phyloP scores from a whole-genome alignment of 2,888 invertebrate genomes.

The Ligdia adustata region DNA sequence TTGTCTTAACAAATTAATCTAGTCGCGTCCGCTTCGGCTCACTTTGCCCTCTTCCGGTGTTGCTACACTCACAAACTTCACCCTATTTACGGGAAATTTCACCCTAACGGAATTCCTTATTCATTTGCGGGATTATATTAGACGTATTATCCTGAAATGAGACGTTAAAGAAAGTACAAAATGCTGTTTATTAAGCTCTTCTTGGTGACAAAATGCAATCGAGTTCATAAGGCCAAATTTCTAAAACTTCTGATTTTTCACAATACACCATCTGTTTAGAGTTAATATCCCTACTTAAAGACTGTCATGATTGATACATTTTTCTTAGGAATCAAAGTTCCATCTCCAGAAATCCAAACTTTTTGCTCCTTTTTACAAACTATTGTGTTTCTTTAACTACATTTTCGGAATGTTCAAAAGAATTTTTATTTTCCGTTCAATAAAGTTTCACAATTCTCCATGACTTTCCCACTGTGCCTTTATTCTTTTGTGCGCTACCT shows the following conservation, averaged over 20 bases:
- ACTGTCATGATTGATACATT: too few relatives aligned
- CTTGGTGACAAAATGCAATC: too few relatives aligned
- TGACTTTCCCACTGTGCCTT: conserved; percentile 26
- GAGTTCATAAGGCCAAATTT: too few relatives aligned
- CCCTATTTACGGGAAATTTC: conserved; percentile 52
- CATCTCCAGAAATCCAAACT: too few relatives aligned
- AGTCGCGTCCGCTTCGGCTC: conserved; percentile 57
- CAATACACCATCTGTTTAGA: too few relatives aligned
- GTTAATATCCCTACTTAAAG: too few relatives aligned
- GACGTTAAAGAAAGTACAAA: conserved; percentile 69
- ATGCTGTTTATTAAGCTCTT: conserved; percentile 60
- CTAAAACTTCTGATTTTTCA: too few relatives aligned
- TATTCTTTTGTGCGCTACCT: conserved; percentile 29
- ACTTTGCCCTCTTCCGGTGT: conserved; percentile 55
- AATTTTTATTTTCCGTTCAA: conserved; percentile 18
- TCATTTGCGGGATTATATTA: conserved; percentile 78
- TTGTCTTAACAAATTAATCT: conserved; percentile 68
- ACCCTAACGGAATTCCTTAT: conserved; percentile 71
- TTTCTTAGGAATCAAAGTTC: too few relatives aligned
- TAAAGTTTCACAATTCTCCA: conserved; percentile 18
- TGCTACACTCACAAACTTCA: conserved; percentile 45
- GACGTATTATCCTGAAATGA: conserved; percentile 72
- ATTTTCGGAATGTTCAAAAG: conserved; percentile 4
- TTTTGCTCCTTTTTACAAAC: too few relatives aligned
- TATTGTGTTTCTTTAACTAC: too few relatives aligned